Base-by-base conservation (phyloP, 1,140 invertebrate species). In the Pogonognathellus flavescens region DNA sequence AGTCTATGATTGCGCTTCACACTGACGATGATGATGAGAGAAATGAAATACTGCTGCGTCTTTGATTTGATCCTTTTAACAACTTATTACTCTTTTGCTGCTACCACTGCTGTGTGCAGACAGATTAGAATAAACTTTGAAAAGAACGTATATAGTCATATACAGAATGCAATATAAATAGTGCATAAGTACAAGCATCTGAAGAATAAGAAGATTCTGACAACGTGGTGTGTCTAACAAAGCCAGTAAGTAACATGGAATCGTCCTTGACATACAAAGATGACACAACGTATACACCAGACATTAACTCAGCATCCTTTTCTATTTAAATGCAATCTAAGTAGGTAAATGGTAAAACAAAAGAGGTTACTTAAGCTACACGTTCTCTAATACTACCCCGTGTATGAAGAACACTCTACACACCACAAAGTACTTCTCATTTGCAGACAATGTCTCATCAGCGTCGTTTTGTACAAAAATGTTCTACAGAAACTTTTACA, bases 191-290 rank as follows among this genome's bases (percentile, higher is more conserved):
- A 41, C 31, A 41, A 41, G 31, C 1, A 6, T 66, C 8, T 66
- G 20, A 11, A 66, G 62, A 50, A 76, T 41, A 41, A 41, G 53
- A 50, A 76, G 70, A 76, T 14, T 14, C 10, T 49, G 70, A 76
- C 70, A 76, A 41, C 31, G 31, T 49, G 41, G n/a, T n/a, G 31
- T 76, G 70, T 49, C 31, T 49, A 16, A 49, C 70, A 31, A 76
- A 31, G 49, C 70, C 31, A 41, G 31, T 76, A 25, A 76, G 5
- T 31, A 18, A 50, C n/a, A 76, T 50, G 10, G 25, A 76, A 76
- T n/a, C 41, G 70, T 76, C 70, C 70, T 76, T 76, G 70, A 76
- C 70, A 76, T 76, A 76, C 70, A 76, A 76, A 76, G 70, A 76
- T 76, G 70, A 76, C 70, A 76, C 70, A 76, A 76, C 31, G 22